These are phyloP conservation scores for Patiria pectinifera DNA, from an alignment of 53 echinoderm and acorn worm species.

Conservation along the genomic window DNA sequence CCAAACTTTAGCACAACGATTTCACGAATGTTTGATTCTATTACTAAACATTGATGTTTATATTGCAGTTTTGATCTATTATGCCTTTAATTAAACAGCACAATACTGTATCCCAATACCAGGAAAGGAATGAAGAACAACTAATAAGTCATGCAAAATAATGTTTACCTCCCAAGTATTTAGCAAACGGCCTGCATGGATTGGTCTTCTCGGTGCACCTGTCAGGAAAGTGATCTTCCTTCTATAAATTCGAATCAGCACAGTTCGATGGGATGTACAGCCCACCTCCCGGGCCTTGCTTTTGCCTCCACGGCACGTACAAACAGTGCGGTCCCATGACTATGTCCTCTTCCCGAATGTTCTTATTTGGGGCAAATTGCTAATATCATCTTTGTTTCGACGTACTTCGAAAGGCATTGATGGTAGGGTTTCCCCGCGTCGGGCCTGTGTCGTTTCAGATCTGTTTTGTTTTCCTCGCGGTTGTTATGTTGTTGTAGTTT, in stretches of 20 bases:
- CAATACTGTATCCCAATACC: neutral
- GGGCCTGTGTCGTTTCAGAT: too few relatives aligned
- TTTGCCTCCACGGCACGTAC: slow-evolving; percentile 38
- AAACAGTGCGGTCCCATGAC: slow-evolving; percentile 38
- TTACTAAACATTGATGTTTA: too few relatives aligned
- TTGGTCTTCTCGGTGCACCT: neutral
- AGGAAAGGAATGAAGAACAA: neutral
- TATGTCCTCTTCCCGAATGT: neutral
- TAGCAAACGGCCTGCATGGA: neutral
- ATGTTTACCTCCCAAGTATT: slow-evolving; percentile 37
- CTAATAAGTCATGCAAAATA: neutral
- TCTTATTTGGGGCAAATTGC: neutral
- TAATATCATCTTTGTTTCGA: neutral
- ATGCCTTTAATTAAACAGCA: too few relatives aligned
- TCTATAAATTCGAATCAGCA: slow-evolving; percentile 34
- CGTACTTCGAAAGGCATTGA: too few relatives aligned
- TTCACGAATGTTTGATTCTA: too few relatives aligned
- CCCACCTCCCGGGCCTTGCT: slow-evolving; percentile 40
- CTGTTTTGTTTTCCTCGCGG: too few relatives aligned
- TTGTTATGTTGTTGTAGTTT: too few relatives aligned
- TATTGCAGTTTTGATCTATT: too few relatives aligned
- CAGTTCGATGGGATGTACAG: slow-evolving; percentile 19
- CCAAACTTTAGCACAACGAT: too few relatives aligned
- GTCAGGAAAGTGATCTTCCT: neutral
- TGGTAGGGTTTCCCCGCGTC: too few relatives aligned